Percentiles rank a stretch among this genome's conserved stretches.
Evolutionary conservation across 2,113 vertebrate species (phyloP).

Genomic region (Machaerirhynchus nigripectus): DNA sequence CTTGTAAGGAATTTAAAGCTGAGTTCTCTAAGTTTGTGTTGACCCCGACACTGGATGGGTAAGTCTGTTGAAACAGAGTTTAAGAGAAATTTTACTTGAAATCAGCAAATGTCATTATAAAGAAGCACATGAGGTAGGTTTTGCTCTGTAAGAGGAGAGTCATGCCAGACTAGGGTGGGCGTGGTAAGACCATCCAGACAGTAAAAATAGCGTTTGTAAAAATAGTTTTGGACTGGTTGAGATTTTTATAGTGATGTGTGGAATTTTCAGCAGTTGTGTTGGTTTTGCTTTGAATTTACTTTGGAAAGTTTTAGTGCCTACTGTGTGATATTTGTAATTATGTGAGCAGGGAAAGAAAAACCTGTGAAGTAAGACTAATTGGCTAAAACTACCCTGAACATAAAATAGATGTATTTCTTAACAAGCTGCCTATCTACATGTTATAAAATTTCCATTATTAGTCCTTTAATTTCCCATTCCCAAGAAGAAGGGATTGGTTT

Average conservation of each 20-base stretch:
- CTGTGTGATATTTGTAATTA: conserved; percentile 4
- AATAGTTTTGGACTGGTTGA: neutral
- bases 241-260: neutral
- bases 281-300: conserved; percentile 2
- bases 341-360: neutral
- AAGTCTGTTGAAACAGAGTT: neutral
- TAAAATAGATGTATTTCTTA: neutral
- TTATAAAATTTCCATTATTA: neutral
- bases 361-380: neutral
- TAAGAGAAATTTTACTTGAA: neutral
- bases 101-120: neutral
- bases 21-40: neutral
- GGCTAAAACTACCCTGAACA: neutral
- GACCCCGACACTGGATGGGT: neutral
- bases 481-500: neutral
- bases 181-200: neutral
- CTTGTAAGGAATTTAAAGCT: neutral
- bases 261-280: neutral
- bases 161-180: neutral
- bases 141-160: neutral
- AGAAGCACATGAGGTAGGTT: neutral
- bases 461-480: neutral
- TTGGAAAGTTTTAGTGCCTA: neutral
- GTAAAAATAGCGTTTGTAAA: neutral
- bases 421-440: neutral